These are phyloP conservation scores for Eulemur mongoz DNA, from an alignment of 2,797 vertebrate species.

Conservation along the genomic window DNA sequence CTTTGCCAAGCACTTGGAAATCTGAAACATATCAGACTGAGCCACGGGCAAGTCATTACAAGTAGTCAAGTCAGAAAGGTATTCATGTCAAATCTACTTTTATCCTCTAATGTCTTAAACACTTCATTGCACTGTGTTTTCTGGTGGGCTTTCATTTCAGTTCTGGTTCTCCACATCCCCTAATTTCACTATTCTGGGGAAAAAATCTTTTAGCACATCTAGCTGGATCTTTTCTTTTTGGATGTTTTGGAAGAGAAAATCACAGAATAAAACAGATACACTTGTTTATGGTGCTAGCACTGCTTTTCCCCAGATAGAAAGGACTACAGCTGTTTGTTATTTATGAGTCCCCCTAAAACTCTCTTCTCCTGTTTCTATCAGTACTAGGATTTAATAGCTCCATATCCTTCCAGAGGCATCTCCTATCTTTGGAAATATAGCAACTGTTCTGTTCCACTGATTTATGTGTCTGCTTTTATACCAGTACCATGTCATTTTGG, in stretches of 20 bases:
- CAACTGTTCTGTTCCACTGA: not conserved
- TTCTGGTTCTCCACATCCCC: not conserved
- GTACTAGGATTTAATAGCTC: not conserved
- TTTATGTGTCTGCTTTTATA: not conserved
- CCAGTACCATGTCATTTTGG: not conserved
- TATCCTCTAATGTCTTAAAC: not conserved
- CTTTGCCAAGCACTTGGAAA: not conserved
- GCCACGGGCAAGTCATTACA: not conserved
- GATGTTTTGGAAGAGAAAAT: not conserved
- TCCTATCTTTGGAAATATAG: not conserved
- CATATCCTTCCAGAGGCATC: not conserved
- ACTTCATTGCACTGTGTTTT: not conserved
- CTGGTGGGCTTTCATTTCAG: not conserved
- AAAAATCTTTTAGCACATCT: not conserved
- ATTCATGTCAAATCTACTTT: not conserved
- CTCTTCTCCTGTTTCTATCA: not conserved
- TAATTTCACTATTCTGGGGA: not conserved
- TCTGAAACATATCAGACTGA: not conserved
- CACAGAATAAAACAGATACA: not conserved
- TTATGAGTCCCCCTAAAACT: not conserved
- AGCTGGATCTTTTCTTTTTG: constrained; percentile 29
- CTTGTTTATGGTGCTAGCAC: not conserved
- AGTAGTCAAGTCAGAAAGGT: not conserved
- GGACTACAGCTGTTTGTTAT: not conserved
- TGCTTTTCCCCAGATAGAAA: not conserved